A percentile compares a stretch with the other conserved stretches of the same genome.
Conservation (phyloP, 1,140 invertebrate genomes). For the Drosophila sulfurigaster region DNA sequence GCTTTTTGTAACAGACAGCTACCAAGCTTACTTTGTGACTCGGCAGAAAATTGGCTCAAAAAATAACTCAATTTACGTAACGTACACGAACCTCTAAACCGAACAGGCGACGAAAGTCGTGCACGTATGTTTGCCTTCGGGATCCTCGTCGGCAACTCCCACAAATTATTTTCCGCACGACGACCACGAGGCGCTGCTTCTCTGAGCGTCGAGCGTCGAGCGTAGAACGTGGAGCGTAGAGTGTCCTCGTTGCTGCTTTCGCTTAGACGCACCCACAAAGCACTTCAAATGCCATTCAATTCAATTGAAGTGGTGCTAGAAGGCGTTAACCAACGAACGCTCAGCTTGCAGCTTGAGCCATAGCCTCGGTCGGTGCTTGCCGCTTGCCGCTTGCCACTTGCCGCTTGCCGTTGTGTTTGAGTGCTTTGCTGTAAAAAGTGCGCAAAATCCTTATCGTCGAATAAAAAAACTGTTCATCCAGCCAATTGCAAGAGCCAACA, state of each 20-base stretch:
- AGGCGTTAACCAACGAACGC: slow-evolving; percentile 78
- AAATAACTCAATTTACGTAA: slow-evolving; percentile 68
- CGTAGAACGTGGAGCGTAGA: neutral
- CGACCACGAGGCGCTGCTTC: slow-evolving; percentile 3
- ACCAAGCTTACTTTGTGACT: slow-evolving; percentile 35
- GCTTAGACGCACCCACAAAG: slow-evolving; percentile 76
- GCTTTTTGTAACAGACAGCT: slow-evolving; percentile 34
- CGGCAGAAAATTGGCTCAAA: slow-evolving; percentile 48
- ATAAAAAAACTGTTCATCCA: slow-evolving; percentile 71
- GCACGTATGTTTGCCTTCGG: slow-evolving; percentile 32
- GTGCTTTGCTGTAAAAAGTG: slow-evolving; percentile 70
- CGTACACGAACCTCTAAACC: slow-evolving; percentile 35
- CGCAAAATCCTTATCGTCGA: slow-evolving; percentile 77
- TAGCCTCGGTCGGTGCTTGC: slow-evolving; percentile 1
- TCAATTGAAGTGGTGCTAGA: slow-evolving; percentile 68
- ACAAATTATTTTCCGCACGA: slow-evolving; percentile 57
- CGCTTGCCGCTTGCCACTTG: too few species aligned
- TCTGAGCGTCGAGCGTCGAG: slow-evolving; percentile 15
- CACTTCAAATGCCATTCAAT: slow-evolving; percentile 61
- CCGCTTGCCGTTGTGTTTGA: slow-evolving; percentile 32
- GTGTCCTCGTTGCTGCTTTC: slow-evolving; percentile 37
- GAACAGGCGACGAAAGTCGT: slow-evolving; percentile 37
- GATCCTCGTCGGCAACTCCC: slow-evolving; percentile 61
- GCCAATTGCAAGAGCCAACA: slow-evolving; percentile 67
- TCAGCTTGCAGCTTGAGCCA: slow-evolving; percentile 43